Base-by-base conservation (phyloP, 2,113 vertebrate species). In the Cyanoramphus novaezelandiae region DNA sequence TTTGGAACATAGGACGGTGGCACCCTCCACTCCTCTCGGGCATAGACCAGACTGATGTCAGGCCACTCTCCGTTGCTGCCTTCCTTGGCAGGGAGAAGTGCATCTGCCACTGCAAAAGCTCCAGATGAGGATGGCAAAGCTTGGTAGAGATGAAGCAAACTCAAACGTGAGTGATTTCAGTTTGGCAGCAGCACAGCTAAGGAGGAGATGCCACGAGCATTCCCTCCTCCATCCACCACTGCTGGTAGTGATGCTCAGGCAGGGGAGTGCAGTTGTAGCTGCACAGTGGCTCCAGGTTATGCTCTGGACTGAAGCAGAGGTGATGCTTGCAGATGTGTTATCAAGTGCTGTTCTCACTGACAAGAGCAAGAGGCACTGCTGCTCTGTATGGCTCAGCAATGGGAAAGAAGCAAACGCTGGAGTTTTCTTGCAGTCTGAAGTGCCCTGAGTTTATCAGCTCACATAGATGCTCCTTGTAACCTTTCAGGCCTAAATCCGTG, bases 1-100 rank as follows among this genome's bases (percentile, higher is more conserved):
- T 14, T 21, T 0, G 3, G 41, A 53, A 80, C 46, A 44, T 1
- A 2, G 49, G 50, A 77, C 1, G 3, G 13, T 80, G 68, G 28
- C 35, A 49, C 4, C 2, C 27, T 87, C 33, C 1, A 1, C 29
- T 93, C 17, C 13, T 71, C 47, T 20, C 17, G 57, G 65, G 60
- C 21, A 35, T 7, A 17, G 62, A 46, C 12, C 2, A 7, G 44
- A 52, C 20, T 1, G 0, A 14, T 17, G 9, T 31, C 46, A 55
- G 39, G 9, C 17, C 13, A 18, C 28, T 43, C 25, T 77, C 53
- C 77, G 57, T 65, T 41, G 21, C 72, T 67, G n/a, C 31, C 59
- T 43, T 79, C 44, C 33, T 15, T 0, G 0, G 52, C 44, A 52
- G 27, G 43, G 29, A 72, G 27, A 37, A 92, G n/a, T 1, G 1